phyloP scores from a whole-genome alignment of 2,797 vertebrate genomes.

The Tapirus indicus region DNA sequence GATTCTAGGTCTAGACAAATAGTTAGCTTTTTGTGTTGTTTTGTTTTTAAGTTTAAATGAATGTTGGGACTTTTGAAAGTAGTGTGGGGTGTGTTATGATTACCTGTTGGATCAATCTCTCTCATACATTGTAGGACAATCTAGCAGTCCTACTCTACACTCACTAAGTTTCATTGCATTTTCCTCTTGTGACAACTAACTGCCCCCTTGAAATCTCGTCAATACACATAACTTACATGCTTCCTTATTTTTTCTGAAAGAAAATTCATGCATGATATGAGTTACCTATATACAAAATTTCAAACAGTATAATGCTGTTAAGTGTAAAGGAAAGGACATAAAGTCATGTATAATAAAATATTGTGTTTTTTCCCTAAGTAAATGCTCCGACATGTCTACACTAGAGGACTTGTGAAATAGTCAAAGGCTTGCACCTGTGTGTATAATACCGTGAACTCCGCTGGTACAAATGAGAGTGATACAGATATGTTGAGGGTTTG shows the following conservation, averaged over 20 bases:
- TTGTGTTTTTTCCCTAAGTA: neutral
- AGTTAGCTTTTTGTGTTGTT: neutral
- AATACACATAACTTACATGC: neutral
- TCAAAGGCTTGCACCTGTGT: neutral
- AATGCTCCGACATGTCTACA: neutral
- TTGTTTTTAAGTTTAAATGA: neutral
- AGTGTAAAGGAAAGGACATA: neutral
- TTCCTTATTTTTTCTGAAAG: neutral
- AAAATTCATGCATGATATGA: neutral
- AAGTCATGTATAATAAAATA: neutral
- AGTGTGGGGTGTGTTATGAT: accelerated
- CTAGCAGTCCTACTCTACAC: neutral
- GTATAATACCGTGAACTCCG: neutral
- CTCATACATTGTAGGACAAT: too few relatives aligned
- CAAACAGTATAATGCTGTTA: neutral
- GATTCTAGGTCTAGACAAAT: neutral
- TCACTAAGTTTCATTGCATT: neutral
- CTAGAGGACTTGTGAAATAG: neutral
- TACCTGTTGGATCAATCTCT: neutral
- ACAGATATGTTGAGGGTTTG: neutral
- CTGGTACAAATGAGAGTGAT: neutral
- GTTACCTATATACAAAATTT: neutral
- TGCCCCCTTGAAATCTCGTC: neutral
- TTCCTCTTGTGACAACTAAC: neutral
- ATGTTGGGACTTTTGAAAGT: neutral